Conservation (phyloP, 2,888 invertebrate species). For the Torymus auratus region DNA sequence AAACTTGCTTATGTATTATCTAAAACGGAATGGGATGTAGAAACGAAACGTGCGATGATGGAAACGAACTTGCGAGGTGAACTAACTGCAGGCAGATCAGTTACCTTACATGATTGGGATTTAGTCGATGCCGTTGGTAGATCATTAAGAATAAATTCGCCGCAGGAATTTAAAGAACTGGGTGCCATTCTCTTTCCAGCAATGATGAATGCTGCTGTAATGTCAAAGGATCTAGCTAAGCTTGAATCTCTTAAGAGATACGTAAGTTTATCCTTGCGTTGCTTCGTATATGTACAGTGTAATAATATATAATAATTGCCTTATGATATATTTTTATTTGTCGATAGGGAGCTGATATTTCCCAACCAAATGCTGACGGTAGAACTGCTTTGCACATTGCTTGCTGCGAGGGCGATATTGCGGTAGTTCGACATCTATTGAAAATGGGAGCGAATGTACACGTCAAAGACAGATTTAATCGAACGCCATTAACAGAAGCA, state of each 20-base stretch:
- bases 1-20: conserved; percentile 94
- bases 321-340: neutral
- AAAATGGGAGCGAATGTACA: conserved; percentile 90
- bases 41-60: conserved; percentile 86
- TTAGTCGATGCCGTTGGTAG: conserved; percentile 81
- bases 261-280: conserved; percentile 65
- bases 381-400: conserved; percentile 90
- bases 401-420: conserved; percentile 83
- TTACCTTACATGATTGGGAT: conserved; percentile 76
- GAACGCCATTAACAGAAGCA: conserved; percentile 85
- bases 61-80: conserved; percentile 88
- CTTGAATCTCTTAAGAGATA: conserved; percentile 76
- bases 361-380: conserved; percentile 84
- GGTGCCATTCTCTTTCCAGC: conserved; percentile 83
- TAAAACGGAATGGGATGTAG: conserved; percentile 83
- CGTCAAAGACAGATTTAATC: conserved; percentile 84
- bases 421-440: conserved; percentile 85
- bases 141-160: conserved; percentile 79
- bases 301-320: no score
- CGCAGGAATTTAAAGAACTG: conserved; percentile 79
- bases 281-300: no score
- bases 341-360: conserved; percentile 84
- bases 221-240: conserved; percentile 78
- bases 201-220: conserved; percentile 82
- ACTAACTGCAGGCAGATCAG: conserved; percentile 79